Evolutionary conservation across 2,113 vertebrate species (phyloP), one percentile per base, ranked within the genome.

Genomic region (Oxyruncus cristatus): DNA sequence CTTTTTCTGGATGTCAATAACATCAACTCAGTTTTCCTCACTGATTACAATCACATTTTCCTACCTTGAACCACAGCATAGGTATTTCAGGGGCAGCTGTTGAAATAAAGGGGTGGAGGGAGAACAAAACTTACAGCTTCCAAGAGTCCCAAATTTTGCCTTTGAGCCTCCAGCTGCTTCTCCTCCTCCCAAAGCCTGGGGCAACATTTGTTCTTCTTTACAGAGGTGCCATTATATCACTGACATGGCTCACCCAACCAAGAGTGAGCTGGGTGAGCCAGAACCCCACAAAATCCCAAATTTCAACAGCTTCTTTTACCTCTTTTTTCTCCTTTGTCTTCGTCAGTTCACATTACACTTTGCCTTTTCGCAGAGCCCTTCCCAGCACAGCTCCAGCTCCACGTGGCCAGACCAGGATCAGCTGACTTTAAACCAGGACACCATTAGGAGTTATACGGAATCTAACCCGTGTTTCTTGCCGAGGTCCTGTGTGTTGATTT

Each of bases 391-490:
- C 53, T 33, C 44, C 53, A 27, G 61, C 67, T 42, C 35, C 11
- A 0, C 5, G 22, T 2, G 26, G 50, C 26, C 15, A 16, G 27
- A 4, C 14, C 46, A 1, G 56, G 56, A 8, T 5, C 5, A 1
- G 2, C 0, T 0, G 1, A 4, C 6, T 62, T 59, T 7, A 9
- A 41, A 2, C 10, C 41, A 5, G 39, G 42, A 24, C 1, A 4
- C 41, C 3, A 0, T 1, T 3, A 11, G 68, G 24, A 32, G 2
- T 9, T 18, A 1, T 6, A 4, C 0, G 47, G 23, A 11, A 20
- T 10, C 14, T 44, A 0, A 8, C 6, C 49, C 2, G 0, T 1
- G 8, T 8, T 27, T 37, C 32, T 22, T 3, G 5, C 5, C 0
- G 2, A 30, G 47, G 35, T 26, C 21, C 24, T 1, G 0, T 4